phyloP scores from a whole-genome alignment of 2,888 invertebrate species.

The Ectemnius lituratus region DNA sequence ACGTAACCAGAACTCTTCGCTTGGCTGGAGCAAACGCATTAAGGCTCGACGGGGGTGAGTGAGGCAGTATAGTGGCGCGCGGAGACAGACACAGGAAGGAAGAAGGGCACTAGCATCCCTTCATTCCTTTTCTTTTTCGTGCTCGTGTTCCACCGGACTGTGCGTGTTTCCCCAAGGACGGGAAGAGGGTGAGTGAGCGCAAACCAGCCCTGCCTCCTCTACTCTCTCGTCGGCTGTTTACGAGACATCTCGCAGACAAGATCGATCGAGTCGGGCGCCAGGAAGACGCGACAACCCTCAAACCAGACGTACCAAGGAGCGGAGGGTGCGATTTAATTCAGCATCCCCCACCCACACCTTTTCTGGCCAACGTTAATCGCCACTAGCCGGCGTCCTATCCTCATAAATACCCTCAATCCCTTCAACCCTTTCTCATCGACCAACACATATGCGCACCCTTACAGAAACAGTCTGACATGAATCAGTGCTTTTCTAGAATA shows the following conservation, averaged over 20 bases:
- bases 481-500: constrained; percentile 8
- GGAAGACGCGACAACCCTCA: constrained; percentile 62
- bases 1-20: not conserved
- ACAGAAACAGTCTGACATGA: no score
- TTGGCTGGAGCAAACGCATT: no score
- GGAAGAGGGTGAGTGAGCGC: no score
- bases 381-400: not conserved
- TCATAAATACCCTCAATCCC: no score
- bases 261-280: constrained; percentile 69
- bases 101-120: constrained; percentile 13
- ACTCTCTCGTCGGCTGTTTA: constrained; percentile 40
- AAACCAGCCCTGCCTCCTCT: no score
- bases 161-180: no score
- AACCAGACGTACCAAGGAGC: constrained; percentile 40
- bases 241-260: constrained; percentile 65
- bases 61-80: no score
- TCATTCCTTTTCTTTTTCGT: constrained; percentile 14
- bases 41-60: no score
- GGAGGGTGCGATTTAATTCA: constrained; percentile 37
- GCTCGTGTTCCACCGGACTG: constrained; percentile 15
- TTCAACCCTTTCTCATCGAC: no score
- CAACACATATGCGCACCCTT: no score
- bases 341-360: constrained; percentile 15
- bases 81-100: no score
- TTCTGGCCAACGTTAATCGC: constrained; percentile 7